Base-by-base conservation (phyloP, 2,797 vertebrate genomes). In the Peromyscus melanophrys region DNA sequence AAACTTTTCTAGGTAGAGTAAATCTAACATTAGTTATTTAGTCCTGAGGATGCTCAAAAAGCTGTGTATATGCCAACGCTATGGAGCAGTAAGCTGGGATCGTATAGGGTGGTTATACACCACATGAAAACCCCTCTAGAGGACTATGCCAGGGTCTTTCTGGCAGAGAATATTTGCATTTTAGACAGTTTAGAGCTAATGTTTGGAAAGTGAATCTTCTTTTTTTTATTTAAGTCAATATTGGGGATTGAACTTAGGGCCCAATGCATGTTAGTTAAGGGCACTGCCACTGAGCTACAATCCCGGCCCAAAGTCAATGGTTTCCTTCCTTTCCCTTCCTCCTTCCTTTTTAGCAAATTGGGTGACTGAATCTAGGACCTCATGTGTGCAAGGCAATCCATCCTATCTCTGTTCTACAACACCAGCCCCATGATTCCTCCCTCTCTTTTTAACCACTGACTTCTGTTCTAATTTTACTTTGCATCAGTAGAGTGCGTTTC, bases 151-250 rank as follows among this genome's bases (percentile, higher is more conserved):
- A 8, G 13, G 16, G 23, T 71, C 77, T 89, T 14, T 2, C 29
- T 85, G 81, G 59, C 69, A 59, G 1, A 52, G 12, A 77, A n/a
- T 10, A 65, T 37, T 82, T 92, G 57, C 37, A 76, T 83, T 95
- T 93, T 63, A 75, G 65, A 65, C 69, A 81, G 92, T 34, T 37
- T 49, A 43, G 77, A 86, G 75, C 29, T 37, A 96, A 76, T 80
- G 34, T 67, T 81, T 84, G 37, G 9, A 34, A 65, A 93, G 8
- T 55, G 65, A 80, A 49, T 59, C 1, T 46, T 29, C 10, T 67
- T 59, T 67, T 59, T 63, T 67, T 14, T 14, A 21, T 73, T 75
- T 43, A 83, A 86, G 46, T 86, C 43, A 52, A 10, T 52, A 46
- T n/a, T 69, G 31, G 63, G 29, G 14, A 67, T 52, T 85, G 19